phyloP scores from a whole-genome alignment of 2,888 invertebrate genomes.

The Suillia variegata region DNA sequence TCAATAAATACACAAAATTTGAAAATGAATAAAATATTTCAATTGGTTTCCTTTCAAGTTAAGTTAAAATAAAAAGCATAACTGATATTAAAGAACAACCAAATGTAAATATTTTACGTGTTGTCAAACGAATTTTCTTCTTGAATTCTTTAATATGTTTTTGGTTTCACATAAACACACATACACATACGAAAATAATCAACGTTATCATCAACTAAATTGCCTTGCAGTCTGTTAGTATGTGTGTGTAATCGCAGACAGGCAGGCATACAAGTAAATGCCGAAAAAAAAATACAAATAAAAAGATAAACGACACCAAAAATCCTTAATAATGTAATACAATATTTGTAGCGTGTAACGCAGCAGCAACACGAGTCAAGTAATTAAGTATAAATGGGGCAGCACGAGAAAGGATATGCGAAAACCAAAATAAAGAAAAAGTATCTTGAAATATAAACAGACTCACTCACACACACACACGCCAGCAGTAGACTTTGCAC shows the following conservation, averaged over 20 bases:
- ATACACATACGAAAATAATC: no score
- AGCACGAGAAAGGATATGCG: not conserved
- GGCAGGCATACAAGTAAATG: not conserved
- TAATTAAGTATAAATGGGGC: not conserved
- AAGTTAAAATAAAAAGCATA: no score
- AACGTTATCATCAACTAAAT: not conserved
- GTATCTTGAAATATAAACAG: no score
- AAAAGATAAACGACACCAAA: not conserved
- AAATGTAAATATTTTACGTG: no score
- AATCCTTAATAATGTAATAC: constrained; percentile 11
- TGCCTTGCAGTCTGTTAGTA: not conserved
- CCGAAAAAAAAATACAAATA: not conserved
- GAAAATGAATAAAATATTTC: no score
- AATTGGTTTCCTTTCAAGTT: no score
- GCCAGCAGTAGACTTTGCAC: not conserved
- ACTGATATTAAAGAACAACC: no score
- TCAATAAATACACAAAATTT: not conserved
- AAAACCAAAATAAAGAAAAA: no score
- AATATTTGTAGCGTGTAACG: constrained; percentile 4
- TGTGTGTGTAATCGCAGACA: not conserved
- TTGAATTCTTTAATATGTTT: no score
- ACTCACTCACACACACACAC: constrained; percentile 1
- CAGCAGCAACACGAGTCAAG: not conserved
- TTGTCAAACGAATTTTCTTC: no score
- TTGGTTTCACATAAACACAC: no score